These are phyloP conservation scores for Poecile montanus DNA, from an alignment of 2,797 vertebrate species.

Conservation along the genomic window DNA sequence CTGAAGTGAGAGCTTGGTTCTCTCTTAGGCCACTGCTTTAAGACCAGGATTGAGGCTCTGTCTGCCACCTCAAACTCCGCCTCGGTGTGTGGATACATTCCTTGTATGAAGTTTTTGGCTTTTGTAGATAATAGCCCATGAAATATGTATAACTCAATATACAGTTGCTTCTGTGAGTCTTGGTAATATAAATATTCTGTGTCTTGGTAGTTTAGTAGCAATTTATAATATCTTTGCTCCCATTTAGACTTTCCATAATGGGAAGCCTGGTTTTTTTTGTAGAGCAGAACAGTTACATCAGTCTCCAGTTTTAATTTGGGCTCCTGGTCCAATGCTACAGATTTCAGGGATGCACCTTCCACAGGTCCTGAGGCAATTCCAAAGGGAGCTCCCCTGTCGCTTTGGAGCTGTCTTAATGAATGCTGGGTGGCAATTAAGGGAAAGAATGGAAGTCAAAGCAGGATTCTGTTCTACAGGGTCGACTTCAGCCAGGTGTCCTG, in stretches of 20 bases:
- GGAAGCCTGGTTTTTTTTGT: not conserved
- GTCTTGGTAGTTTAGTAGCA: not conserved
- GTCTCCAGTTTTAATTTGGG: not conserved
- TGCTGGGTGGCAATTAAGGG: not conserved
- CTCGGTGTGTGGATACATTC: not conserved
- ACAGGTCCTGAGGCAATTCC: not conserved
- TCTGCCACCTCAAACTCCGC: not conserved
- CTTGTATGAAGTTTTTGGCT: not conserved
- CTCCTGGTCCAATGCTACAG: not conserved
- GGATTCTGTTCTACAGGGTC: not conserved
- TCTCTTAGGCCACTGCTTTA: not conserved
- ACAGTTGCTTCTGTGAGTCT: not conserved
- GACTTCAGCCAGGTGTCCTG: not conserved
- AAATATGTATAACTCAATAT: not conserved
- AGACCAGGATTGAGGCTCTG: not conserved
- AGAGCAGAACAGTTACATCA: not conserved
- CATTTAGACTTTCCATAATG: not conserved
- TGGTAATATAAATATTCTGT: not conserved
- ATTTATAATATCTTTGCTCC: not conserved
- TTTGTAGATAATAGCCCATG: not conserved
- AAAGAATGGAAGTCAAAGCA: not conserved
- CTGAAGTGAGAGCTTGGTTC: not conserved
- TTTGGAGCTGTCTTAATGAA: not conserved
- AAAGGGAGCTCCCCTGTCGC: not conserved
- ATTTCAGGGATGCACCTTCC: not conserved